phyloP scores from a whole-genome alignment of 2,888 invertebrate genomes.

The Drosophila histrio region DNA sequence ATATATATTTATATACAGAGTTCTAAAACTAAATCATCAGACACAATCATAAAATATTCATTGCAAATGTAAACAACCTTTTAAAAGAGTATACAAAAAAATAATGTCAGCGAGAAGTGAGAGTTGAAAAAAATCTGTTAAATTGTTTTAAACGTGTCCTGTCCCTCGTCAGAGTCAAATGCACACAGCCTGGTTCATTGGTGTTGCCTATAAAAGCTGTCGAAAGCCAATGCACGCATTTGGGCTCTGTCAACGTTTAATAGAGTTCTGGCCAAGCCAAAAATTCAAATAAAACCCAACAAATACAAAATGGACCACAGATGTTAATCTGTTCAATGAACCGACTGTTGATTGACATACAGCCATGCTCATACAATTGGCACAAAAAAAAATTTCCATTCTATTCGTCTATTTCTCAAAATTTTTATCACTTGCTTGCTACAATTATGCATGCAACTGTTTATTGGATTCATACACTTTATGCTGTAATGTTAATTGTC shows the following conservation, averaged over 20 bases:
- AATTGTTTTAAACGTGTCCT: constrained; percentile 24
- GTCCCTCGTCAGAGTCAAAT: constrained; percentile 20
- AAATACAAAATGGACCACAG: constrained; percentile 3
- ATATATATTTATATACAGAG: too few species aligned
- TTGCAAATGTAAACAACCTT: background rate
- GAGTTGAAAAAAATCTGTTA: constrained; percentile 17
- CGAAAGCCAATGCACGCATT: constrained; percentile 56
- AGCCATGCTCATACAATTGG: too few species aligned
- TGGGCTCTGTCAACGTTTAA: constrained; percentile 33
- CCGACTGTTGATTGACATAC: background rate
- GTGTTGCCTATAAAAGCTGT: constrained; percentile 59
- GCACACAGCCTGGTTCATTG: constrained; percentile 17
- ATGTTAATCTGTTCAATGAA: constrained; percentile 17
- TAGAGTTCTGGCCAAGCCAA: constrained; percentile 12
- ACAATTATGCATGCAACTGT: too few species aligned
- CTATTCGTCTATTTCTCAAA: too few species aligned
- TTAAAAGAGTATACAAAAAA: background rate
- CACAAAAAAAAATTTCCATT: too few species aligned
- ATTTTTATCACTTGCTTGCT: too few species aligned
- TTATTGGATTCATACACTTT: too few species aligned
- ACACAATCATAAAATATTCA: too few species aligned
- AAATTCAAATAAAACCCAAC: background rate
- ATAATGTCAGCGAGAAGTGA: background rate
- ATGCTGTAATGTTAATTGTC: too few species aligned
- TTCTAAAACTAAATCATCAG: too few species aligned